phyloP scores from a whole-genome alignment of 2,888 invertebrate species.

The Terebella lapidaria region DNA sequence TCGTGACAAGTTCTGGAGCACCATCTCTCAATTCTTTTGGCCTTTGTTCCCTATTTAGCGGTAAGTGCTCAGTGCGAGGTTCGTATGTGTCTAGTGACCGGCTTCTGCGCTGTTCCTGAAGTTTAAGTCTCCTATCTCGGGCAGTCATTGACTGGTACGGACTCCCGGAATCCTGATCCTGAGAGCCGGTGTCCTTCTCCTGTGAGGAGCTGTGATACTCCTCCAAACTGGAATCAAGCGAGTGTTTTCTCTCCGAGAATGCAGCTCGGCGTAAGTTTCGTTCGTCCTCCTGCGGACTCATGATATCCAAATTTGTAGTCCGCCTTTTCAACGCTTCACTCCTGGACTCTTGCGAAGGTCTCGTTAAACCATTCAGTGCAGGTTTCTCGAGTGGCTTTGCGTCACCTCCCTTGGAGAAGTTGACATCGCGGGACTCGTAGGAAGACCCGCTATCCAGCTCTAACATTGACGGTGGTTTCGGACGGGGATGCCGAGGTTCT shows the following conservation, averaged over 20 bases:
- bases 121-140: not conserved
- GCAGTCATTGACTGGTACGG: not conserved
- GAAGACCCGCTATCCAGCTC: slow-evolving; percentile 23
- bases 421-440: slow-evolving; percentile 17
- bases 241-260: not conserved
- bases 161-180: not conserved
- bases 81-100: slow-evolving; percentile 3
- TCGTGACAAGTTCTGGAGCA: no score
- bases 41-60: no score
- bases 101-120: not conserved
- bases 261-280: not conserved
- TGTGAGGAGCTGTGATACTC: not conserved
- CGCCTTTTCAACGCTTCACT: not conserved
- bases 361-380: not conserved
- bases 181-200: not conserved
- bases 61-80: not conserved
- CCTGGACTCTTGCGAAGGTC: not conserved
- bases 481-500: slow-evolving; percentile 3
- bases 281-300: not conserved
- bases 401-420: not conserved
- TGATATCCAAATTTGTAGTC: not conserved
- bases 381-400: not conserved
- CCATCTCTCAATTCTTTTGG: no score
- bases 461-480: slow-evolving; percentile 20
- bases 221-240: not conserved